Evolutionary conservation across 1,140 invertebrate genomes (phyloP), one percentile per base, ranked within the genome.

Genomic region (Scylla paramamosain): DNA sequence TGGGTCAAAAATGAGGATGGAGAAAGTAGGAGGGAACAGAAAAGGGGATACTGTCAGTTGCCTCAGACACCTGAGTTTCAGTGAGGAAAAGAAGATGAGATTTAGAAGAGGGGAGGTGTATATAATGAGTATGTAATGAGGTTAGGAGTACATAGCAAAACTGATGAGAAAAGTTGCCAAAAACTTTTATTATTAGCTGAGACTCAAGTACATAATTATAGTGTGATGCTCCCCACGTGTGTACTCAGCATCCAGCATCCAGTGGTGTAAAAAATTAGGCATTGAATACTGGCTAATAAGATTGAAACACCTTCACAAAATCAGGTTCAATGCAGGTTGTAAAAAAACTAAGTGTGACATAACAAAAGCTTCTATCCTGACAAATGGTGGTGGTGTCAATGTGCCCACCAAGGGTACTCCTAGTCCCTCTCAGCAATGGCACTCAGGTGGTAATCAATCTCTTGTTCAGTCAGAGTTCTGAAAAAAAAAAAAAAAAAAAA

Each of bases 361-460:
- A 77, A 77, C 67, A 7, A 77, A 77, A 77, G 67, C 67, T 77
- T 25, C n/a, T 77, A n/a, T 77, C 16, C 20, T 77, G 67, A 77
- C 67, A 77, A 59, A n/a, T 77, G 20, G 67, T 20, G 10, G 10
- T 4, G n/a, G 67, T 20, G 67, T 77, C 67, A 7, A 20, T n/a
- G 67, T 77, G 67, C 67, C 67, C 20, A 12, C 67, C n/a, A 6
- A 39, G 39, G 39, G 39, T 2, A 39, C 67, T n/a, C 67, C 67
- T 96, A 97, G 96, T 99, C 99, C 97, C 99, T 99, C 97, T 99
- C 99, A 95, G 99, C 98, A 97, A 99, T 99, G 32, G 98, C 98
- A 96, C 98, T 99, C 92, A 99, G 97, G 97, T 99, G 99, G 96
- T 98, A 97, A 97, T 99, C 99, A 96, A 99, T 98, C 97, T 99